These are phyloP conservation scores for Heliangelus exortis DNA, from an alignment of 2,797 vertebrate genomes.

Conservation along the genomic window DNA sequence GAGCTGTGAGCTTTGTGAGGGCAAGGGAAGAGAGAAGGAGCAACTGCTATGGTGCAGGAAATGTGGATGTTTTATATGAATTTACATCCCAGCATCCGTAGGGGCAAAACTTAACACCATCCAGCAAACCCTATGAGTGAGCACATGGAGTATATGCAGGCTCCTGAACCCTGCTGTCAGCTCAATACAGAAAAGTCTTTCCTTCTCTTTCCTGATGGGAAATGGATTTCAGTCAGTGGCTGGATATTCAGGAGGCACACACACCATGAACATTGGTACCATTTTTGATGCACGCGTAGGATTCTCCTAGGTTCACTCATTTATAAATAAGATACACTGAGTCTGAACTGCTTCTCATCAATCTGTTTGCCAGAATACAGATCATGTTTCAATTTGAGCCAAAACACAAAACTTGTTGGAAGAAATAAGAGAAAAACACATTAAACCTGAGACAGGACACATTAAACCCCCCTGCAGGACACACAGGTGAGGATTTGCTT, in stretches of 20 bases:
- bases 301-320: not conserved
- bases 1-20: not conserved
- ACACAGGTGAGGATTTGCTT: not conserved
- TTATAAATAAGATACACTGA: not conserved
- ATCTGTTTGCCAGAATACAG: fast-evolving
- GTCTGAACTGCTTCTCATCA: not conserved
- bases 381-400: not conserved
- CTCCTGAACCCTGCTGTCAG: not conserved
- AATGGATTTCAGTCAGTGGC: not conserved
- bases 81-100: not conserved
- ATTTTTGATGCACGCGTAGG: not conserved
- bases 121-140: not conserved
- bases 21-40: not conserved
- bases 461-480: not conserved
- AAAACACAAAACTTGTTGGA: not conserved
- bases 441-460: not conserved
- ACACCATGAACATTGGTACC: fast-evolving
- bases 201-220: not conserved
- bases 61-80: fast-evolving
- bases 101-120: not conserved
- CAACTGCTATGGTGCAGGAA: not conserved
- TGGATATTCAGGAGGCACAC: not conserved
- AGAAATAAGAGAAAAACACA: not conserved
- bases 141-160: fast-evolving
- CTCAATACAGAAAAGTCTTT: not conserved